phyloP scores from a whole-genome alignment of 2,888 invertebrate species.

The Eubasilissa splendida region DNA sequence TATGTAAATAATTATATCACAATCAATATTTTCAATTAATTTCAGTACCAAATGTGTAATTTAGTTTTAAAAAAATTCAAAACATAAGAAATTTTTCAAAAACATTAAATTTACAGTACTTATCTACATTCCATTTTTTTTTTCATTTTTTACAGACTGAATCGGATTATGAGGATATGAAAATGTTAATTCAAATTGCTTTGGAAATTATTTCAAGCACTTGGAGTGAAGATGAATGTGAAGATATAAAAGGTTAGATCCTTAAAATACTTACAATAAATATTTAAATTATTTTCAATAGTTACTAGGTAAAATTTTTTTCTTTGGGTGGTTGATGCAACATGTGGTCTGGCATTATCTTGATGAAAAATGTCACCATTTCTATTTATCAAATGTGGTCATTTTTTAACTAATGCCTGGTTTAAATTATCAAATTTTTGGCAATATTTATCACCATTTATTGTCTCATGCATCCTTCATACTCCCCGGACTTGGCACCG shows the following conservation, averaged over 20 bases:
- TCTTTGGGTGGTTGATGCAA: no score
- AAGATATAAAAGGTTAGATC: constrained; percentile 43
- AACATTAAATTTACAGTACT: no score
- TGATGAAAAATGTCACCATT: no score
- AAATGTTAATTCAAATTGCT: constrained; percentile 52
- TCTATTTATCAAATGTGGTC: no score
- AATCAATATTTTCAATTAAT: background rate
- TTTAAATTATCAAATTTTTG: no score
- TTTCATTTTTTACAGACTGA: constrained; percentile 41
- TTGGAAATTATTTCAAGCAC: constrained; percentile 50
- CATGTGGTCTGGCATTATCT: no score
- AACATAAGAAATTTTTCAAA: background rate
- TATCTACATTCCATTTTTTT: no score
- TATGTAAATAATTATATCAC: constrained; percentile 2
- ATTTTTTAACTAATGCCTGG: no score
- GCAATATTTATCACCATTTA: no score
- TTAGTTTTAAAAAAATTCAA: background rate
- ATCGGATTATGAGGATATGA: constrained; percentile 45
- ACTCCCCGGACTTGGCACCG: no score
- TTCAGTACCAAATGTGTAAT: background rate
- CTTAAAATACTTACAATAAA: background rate
- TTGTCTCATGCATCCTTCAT: no score
- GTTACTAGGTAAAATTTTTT: background rate
- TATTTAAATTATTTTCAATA: constrained; percentile 2
- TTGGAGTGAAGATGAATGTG: constrained; percentile 45